phyloP scores from a whole-genome alignment of 2,888 invertebrate species.

The Ceraclea dissimilis region DNA sequence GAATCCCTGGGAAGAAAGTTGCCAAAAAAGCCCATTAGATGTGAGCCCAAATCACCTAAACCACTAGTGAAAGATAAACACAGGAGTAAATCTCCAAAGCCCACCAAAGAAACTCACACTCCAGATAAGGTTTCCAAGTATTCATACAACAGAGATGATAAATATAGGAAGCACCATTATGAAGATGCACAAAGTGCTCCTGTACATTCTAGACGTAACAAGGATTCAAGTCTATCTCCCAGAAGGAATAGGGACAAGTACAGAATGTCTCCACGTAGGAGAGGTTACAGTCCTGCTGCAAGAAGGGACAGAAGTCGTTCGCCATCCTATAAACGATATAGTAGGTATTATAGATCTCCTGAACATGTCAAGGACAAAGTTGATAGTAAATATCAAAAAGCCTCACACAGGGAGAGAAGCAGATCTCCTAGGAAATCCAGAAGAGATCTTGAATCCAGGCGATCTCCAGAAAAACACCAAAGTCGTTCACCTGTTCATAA shows the following conservation, averaged over 20 bases:
- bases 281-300: slow-evolving; percentile 29
- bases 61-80: slow-evolving; percentile 10
- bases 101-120: slow-evolving; percentile 21
- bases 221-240: slow-evolving; percentile 21
- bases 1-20: not conserved
- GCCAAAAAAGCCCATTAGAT: not conserved
- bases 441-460: slow-evolving; percentile 22
- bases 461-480: slow-evolving; percentile 15
- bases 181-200: slow-evolving; percentile 25
- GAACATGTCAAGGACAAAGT: slow-evolving; percentile 30
- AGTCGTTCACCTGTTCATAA: slow-evolving; percentile 7
- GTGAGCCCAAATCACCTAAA: not conserved
- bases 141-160: slow-evolving; percentile 28
- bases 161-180: slow-evolving; percentile 30
- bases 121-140: slow-evolving; percentile 26
- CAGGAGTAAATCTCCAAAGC: slow-evolving; percentile 18
- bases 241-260: slow-evolving; percentile 17
- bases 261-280: slow-evolving; percentile 25
- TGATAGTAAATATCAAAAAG: slow-evolving; percentile 29
- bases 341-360: slow-evolving; percentile 25
- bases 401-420: slow-evolving; percentile 19
- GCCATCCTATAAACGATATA: slow-evolving; percentile 30
- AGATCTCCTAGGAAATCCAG: slow-evolving; percentile 23
- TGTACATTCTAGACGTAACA: slow-evolving; percentile 10
- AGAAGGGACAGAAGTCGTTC: slow-evolving; percentile 31